phyloP scores from a whole-genome alignment of 1,140 invertebrate genomes.

The Magallana gigas region DNA sequence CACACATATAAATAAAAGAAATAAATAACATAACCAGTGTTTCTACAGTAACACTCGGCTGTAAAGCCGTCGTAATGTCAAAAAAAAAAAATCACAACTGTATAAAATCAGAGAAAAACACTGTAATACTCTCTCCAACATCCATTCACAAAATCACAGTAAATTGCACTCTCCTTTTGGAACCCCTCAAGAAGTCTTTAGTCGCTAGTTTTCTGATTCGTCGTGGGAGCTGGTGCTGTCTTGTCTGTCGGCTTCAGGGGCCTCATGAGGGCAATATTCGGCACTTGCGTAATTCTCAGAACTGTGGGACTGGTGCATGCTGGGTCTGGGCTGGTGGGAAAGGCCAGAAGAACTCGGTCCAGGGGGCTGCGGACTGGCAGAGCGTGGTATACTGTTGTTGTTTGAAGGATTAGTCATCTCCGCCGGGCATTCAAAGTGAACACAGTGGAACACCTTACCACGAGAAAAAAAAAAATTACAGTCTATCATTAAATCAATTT shows the following conservation, averaged over 20 bases:
- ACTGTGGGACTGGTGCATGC: slow-evolving; percentile 47
- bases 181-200: neutral
- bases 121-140: neutral
- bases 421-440: slow-evolving; percentile 96
- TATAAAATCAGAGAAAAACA: neutral
- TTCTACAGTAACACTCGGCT: neutral
- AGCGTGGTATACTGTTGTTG: slow-evolving; percentile 47
- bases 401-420: slow-evolving; percentile 55
- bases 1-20: no score
- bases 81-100: neutral
- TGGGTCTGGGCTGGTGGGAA: slow-evolving; percentile 39
- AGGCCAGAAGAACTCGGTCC: slow-evolving; percentile 36
- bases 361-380: slow-evolving; percentile 42
- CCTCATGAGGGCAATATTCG: slow-evolving; percentile 62
- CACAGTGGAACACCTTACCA: slow-evolving; percentile 94
- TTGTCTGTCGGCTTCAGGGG: slow-evolving; percentile 67
- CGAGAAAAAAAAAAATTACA: slow-evolving; percentile 2
- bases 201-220: slow-evolving; percentile 44
- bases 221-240: slow-evolving; percentile 56
- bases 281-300: slow-evolving; percentile 60
- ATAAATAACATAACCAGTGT: neutral
- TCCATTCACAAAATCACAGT: slow-evolving; percentile 17
- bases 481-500: no score
- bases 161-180: slow-evolving; percentile 32
- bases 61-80: neutral